A percentile compares a stretch with the other conserved stretches of the same genome.
phyloP scores from a whole-genome alignment of 1,140 invertebrate species.

The Hypsibius dujardini region DNA sequence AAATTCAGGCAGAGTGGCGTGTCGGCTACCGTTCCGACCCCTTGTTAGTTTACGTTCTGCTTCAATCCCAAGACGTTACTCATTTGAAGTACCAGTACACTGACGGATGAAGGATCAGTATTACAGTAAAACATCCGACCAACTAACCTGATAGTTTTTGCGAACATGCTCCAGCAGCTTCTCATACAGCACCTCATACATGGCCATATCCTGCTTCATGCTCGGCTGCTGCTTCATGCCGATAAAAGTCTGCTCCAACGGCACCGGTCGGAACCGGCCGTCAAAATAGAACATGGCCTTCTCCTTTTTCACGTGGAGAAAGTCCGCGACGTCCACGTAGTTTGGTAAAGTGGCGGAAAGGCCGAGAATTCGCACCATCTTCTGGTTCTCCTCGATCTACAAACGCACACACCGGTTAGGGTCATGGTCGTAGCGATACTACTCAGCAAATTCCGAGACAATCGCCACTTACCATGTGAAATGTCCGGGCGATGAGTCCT shows the following conservation, averaged over 20 bases:
- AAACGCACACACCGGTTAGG: conserved; percentile 21
- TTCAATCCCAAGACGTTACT: too few relatives aligned
- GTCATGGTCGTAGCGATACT: too few relatives aligned
- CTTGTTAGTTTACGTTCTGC: too few relatives aligned
- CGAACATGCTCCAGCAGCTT: conserved; percentile 69
- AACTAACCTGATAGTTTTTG: conserved; percentile 61
- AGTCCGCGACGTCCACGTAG: conserved; percentile 85
- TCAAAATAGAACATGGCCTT: conserved; percentile 94
- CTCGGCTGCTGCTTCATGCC: conserved; percentile 65
- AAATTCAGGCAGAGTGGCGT: too few relatives aligned
- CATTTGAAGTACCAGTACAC: too few relatives aligned
- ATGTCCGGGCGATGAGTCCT: conserved; percentile 79
- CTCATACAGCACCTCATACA: conserved; percentile 85
- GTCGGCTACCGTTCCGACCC: too few relatives aligned
- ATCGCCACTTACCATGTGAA: conserved; percentile 48
- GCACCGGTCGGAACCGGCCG: conserved; percentile 82
- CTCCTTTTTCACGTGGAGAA: conserved; percentile 77
- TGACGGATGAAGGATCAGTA: conserved; percentile 21
- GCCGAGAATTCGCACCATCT: conserved; percentile 92
- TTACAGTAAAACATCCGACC: conserved; percentile 2
- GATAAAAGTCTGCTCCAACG: conserved; percentile 73
- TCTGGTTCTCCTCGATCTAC: conserved; percentile 76
- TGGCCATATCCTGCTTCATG: conserved; percentile 56
- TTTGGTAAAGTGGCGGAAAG: conserved; percentile 93
- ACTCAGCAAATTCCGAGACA: neutral